phyloP scores from a whole-genome alignment of 2,113 vertebrate species.

The Oxyura jamaicensis region DNA sequence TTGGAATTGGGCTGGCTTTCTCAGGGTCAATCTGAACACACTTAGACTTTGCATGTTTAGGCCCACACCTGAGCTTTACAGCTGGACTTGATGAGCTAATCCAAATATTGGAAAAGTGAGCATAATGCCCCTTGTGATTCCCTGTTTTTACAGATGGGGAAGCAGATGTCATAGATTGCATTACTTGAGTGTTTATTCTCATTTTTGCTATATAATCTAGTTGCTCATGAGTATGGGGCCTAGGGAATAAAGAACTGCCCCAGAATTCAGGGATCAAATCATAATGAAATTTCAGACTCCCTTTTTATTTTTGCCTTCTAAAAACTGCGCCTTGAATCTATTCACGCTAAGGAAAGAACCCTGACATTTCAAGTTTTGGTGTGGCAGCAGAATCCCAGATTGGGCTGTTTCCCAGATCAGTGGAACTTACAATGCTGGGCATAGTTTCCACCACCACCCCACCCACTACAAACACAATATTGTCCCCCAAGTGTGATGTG shows the following conservation, averaged over 20 bases:
- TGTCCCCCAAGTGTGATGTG: neutral
- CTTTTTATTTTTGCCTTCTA: neutral
- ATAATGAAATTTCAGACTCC: neutral
- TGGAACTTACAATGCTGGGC: neutral
- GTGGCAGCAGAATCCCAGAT: neutral
- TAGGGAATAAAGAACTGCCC: neutral
- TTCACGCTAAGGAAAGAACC: neutral
- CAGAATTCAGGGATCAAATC: neutral
- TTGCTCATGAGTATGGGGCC: neutral
- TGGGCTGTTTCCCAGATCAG: neutral
- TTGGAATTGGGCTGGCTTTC: neutral
- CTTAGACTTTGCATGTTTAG: neutral
- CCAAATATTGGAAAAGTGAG: neutral
- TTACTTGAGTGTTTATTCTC: neutral
- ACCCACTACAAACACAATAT: neutral
- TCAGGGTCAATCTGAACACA: neutral
- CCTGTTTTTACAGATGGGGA: conserved; percentile 30
- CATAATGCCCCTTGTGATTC: neutral
- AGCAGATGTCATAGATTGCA: neutral
- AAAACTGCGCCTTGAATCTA: neutral
- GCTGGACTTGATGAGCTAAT: conserved; percentile 29
- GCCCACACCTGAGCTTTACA: conserved; percentile 26
- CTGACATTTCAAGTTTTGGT: neutral
- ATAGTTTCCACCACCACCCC: neutral
- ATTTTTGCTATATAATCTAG: neutral